Conservation (phyloP, 1,140 invertebrate species). For the Pogonus chalceus region DNA sequence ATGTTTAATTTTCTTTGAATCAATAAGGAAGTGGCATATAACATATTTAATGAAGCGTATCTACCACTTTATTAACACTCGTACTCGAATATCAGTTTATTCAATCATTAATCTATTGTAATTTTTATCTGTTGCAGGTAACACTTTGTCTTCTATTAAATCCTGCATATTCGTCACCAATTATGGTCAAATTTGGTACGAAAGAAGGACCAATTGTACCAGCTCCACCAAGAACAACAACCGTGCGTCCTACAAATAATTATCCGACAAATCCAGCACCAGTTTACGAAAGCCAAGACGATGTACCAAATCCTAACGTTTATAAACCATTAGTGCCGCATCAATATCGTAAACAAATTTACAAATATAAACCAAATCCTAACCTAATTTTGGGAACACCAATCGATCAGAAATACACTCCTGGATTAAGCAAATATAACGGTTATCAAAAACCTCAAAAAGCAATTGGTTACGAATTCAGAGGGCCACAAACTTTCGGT, state of each 20-base stretch:
- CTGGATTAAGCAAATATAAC: slow-evolving; percentile 21
- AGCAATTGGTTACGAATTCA: slow-evolving; percentile 24
- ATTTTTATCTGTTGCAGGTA: background rate
- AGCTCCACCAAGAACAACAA: slow-evolving; percentile 17
- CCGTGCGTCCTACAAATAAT: slow-evolving; percentile 14
- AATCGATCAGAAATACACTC: slow-evolving; percentile 26
- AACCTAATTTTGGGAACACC: slow-evolving; percentile 30
- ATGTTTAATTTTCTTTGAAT: no score
- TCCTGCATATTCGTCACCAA: slow-evolving; percentile 21
- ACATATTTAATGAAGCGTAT: no score
- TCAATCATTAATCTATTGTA: no score
- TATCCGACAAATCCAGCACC: slow-evolving; percentile 25
- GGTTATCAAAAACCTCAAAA: slow-evolving; percentile 22
- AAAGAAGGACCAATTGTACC: slow-evolving; percentile 27
- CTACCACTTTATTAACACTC: no score
- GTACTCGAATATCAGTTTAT: no score
- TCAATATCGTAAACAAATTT: slow-evolving; percentile 28
- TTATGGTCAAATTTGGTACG: slow-evolving; percentile 29
- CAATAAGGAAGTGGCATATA: no score
- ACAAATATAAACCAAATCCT: slow-evolving; percentile 24
- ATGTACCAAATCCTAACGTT: slow-evolving; percentile 26
- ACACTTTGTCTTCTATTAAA: no score
- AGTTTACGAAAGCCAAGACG: slow-evolving; percentile 28
- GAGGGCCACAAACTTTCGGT: slow-evolving; percentile 30
- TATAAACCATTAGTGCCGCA: slow-evolving; percentile 28